Conservation (phyloP, 92 coral and sea anemone genomes). For the Bergia sp. region DNA sequence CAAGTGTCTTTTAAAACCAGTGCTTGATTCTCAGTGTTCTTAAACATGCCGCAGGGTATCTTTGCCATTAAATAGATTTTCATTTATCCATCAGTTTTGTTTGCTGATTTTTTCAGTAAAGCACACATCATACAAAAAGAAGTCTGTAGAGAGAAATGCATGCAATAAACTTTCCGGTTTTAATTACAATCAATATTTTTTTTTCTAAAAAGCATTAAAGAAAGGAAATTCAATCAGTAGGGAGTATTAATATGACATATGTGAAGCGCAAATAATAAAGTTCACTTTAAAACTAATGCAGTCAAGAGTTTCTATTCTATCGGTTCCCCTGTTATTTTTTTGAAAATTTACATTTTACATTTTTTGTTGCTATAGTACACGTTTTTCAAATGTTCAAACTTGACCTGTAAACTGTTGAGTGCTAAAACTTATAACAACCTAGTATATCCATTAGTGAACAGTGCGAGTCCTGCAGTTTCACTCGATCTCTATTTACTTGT, state of each 20-base stretch:
- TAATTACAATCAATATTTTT: background rate
- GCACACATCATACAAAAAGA: background rate
- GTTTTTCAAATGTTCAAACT: no score
- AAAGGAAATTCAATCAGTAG: background rate
- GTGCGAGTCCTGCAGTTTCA: background rate
- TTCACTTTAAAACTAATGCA: background rate
- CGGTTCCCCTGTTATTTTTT: background rate
- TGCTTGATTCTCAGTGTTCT: background rate
- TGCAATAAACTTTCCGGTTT: background rate
- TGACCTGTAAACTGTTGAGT: background rate
- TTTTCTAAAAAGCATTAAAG: background rate
- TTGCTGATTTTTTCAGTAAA: background rate
- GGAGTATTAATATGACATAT: no score
- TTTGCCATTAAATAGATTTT: background rate
- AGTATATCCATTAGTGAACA: no score
- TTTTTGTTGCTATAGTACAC: no score
- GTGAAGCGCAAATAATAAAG: background rate
- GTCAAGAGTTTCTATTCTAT: background rate
- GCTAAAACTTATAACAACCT: no score
- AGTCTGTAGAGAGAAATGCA: background rate
- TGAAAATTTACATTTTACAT: no score
- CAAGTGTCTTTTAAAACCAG: background rate
- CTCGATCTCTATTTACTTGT: background rate
- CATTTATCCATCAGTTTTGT: slow-evolving; percentile 15
- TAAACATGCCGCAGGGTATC: background rate